phyloP scores from a whole-genome alignment of 1,140 invertebrate genomes.

The Alviniconcha marisindica region DNA sequence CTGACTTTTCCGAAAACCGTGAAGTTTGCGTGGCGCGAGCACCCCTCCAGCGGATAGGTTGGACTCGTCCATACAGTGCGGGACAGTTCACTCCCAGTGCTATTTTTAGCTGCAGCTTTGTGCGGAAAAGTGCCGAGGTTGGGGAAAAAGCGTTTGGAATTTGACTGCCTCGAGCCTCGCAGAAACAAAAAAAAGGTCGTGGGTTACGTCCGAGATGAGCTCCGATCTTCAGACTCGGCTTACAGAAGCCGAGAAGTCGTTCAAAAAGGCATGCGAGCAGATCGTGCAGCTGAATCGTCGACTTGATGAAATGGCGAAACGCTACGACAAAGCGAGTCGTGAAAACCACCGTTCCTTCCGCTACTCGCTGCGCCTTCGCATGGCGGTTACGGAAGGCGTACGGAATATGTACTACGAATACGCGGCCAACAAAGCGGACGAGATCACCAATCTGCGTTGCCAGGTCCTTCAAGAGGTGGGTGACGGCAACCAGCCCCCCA shows the following conservation, averaged over 20 bases:
- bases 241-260: conserved; percentile 55
- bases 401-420: conserved; percentile 70
- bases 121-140: too few species aligned
- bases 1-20: too few species aligned
- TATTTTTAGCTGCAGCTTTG: too few species aligned
- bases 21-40: too few species aligned
- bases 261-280: conserved; percentile 62
- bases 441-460: conserved; percentile 57
- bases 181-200: background rate
- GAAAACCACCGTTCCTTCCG: conserved; percentile 61
- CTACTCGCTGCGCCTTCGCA: conserved; percentile 64
- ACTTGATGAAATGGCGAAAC: conserved; percentile 59
- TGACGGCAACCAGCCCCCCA: background rate
- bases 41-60: too few species aligned
- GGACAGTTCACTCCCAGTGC: too few species aligned
- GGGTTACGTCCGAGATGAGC: conserved; percentile 27
- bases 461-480: conserved; percentile 38
- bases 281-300: conserved; percentile 61
- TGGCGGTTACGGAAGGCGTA: conserved; percentile 65
- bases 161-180: too few species aligned
- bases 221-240: conserved; percentile 48
- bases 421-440: conserved; percentile 62
- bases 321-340: conserved; percentile 61
- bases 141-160: too few species aligned
- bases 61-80: too few species aligned